Conservation (phyloP, 2,797 vertebrate genomes). For the Ciconia nigra region DNA sequence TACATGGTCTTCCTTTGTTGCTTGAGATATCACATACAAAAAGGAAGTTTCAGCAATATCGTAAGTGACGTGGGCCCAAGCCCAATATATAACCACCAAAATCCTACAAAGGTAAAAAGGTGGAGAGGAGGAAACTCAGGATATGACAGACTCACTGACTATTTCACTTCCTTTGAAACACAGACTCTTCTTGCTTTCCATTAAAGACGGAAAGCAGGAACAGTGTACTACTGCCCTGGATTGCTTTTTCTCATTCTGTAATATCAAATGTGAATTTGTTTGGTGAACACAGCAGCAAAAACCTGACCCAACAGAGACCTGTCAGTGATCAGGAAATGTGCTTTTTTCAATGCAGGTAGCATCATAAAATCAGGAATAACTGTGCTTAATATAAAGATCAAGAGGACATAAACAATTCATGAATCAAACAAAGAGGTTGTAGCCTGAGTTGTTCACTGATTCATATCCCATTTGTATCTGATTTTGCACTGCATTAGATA, state of each 20-base stretch:
- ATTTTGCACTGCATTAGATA: conserved; percentile 37
- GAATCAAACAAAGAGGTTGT: background rate
- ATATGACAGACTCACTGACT: background rate
- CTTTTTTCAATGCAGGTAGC: background rate
- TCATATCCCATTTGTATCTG: conserved; percentile 1
- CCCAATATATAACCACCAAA: background rate
- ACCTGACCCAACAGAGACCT: background rate
- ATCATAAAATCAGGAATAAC: background rate
- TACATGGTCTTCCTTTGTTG: background rate
- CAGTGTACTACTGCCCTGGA: background rate
- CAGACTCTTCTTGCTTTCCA: background rate
- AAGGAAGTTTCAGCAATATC: background rate
- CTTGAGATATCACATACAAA: background rate
- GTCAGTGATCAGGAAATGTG: background rate
- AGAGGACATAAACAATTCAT: background rate
- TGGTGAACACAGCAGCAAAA: background rate
- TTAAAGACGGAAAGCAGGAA: background rate
- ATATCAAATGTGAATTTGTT: background rate
- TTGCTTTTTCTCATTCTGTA: background rate
- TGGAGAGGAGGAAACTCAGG: background rate
- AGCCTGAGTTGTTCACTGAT: background rate
- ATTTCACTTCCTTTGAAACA: background rate
- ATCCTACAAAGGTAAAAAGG: background rate
- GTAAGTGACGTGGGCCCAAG: background rate
- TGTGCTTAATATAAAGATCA: background rate